Percentiles rank a stretch among this genome's conserved stretches.
phyloP scores from a whole-genome alignment of 2,797 vertebrate species.

The Aythya fuligula region DNA sequence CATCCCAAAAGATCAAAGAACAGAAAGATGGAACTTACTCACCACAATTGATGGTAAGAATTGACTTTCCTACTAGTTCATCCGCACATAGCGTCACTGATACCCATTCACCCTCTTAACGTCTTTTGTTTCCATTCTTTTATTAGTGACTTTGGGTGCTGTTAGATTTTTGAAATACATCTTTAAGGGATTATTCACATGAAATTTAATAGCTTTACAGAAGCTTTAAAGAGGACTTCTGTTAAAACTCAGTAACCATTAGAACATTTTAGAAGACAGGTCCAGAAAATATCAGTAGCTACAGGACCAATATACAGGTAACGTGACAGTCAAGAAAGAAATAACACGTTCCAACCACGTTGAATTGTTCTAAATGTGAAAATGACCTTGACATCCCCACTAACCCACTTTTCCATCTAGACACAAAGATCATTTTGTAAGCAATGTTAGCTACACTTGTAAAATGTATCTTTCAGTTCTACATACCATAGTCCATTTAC shows the following conservation, averaged over 20 bases:
- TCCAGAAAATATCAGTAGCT: background rate
- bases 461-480: background rate
- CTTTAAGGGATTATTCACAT: background rate
- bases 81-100: background rate
- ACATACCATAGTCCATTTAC: background rate
- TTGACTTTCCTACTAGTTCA: background rate
- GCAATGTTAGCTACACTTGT: background rate
- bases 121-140: background rate
- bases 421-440: background rate
- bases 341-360: background rate
- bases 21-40: background rate
- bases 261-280: background rate
- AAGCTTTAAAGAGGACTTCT: background rate
- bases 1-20: slow-evolving; percentile 8
- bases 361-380: background rate
- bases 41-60: background rate
- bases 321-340: background rate
- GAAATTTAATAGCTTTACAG: background rate
- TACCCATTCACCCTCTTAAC: background rate
- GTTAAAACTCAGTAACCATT: background rate
- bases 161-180: background rate
- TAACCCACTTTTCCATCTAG: slow-evolving; percentile 3
- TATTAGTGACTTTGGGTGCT: background rate
- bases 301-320: background rate
- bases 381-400: slow-evolving; percentile 32